phyloP scores from a whole-genome alignment of 2,888 invertebrate species.

The Netelia melanura region DNA sequence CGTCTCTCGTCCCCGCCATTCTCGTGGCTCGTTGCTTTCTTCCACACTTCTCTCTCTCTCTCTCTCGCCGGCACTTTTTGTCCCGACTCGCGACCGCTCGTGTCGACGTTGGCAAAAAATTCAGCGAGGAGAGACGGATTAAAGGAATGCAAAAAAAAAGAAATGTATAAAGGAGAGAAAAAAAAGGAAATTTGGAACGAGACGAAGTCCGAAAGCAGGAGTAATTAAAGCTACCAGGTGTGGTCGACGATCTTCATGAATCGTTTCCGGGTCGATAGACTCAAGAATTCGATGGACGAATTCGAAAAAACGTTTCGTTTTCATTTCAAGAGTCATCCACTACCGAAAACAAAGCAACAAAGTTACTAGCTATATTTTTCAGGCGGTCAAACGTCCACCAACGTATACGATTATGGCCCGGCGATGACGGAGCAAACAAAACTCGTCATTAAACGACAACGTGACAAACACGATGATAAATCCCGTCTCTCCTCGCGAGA shows the following conservation, averaged over 20 bases:
- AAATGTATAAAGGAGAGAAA: conserved; percentile 15
- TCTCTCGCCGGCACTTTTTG: conserved; percentile 44
- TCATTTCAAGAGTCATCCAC: neutral
- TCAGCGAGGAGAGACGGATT: conserved; percentile 48
- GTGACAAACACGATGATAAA: conserved; percentile 16
- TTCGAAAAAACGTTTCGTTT: neutral
- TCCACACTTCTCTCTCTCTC: conserved; percentile 66
- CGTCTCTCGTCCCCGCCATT: conserved; percentile 47
- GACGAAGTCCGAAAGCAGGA: conserved; percentile 79
- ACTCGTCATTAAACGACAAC: conserved; percentile 42
- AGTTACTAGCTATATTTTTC: neutral
- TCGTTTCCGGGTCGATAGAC: neutral
- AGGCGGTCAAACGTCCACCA: neutral
- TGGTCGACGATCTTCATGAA: neutral
- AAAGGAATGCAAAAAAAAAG: conserved; percentile 27
- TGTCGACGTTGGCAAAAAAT: conserved; percentile 79
- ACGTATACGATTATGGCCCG: neutral
- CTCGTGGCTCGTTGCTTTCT: conserved; percentile 15
- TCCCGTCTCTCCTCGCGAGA: conserved; percentile 27
- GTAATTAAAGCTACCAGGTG: conserved; percentile 83
- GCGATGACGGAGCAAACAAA: conserved; percentile 36
- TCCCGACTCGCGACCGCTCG: conserved; percentile 55
- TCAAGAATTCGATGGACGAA: neutral
- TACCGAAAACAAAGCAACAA: neutral
- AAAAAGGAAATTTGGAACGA: conserved; percentile 5